phyloP scores from a whole-genome alignment of 2,797 vertebrate species.

The Pteropus rufus region DNA sequence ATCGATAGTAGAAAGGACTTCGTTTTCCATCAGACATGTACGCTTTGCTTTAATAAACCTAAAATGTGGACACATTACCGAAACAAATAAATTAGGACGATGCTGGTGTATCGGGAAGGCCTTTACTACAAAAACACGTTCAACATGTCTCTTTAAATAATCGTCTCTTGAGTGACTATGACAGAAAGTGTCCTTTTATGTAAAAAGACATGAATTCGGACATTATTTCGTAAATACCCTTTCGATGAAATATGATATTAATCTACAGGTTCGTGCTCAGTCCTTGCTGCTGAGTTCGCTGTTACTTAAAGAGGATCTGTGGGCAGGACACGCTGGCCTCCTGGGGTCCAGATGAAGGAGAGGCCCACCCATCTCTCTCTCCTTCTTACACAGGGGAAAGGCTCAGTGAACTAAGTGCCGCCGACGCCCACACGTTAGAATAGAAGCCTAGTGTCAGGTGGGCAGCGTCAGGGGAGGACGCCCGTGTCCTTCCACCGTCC shows the following conservation, averaged over 20 bases:
- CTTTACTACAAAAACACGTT: background rate
- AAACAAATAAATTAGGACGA: background rate
- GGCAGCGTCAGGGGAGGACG: too few relatives aligned
- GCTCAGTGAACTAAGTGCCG: background rate
- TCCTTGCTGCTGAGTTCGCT: background rate
- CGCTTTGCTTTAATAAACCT: background rate
- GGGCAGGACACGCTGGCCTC: too few relatives aligned
- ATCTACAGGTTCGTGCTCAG: background rate
- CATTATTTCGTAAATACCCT: background rate
- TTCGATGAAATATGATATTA: background rate
- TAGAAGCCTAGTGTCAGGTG: background rate
- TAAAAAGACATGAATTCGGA: background rate
- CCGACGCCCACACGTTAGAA: background rate
- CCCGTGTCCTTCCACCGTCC: accelerated
- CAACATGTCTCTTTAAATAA: background rate
- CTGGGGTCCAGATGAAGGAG: background rate
- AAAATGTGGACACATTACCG: background rate
- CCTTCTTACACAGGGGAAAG: too few relatives aligned
- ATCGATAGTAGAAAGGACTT: background rate
- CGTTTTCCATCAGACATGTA: background rate
- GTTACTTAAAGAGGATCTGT: background rate
- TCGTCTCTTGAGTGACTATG: background rate
- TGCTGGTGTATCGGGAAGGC: background rate
- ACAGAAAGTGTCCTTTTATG: background rate
- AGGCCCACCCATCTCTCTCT: too few relatives aligned